Evolutionary conservation across 2,113 vertebrate genomes (phyloP).

Genomic region (Gambusia affinis): DNA sequence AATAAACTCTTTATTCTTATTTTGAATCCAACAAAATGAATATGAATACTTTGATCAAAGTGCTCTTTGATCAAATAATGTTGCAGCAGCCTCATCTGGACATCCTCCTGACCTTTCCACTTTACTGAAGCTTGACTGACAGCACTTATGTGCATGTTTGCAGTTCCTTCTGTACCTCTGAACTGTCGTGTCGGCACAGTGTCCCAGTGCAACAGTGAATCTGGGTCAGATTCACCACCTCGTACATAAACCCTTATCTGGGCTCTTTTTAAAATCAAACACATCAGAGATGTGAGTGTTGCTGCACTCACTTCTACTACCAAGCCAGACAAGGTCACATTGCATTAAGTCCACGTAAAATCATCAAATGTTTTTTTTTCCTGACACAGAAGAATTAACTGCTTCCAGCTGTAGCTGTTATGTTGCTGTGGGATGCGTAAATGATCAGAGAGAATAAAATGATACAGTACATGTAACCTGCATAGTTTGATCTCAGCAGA

Average conservation of each 20-base stretch:
- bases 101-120: slow-evolving; percentile 4
- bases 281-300: background rate
- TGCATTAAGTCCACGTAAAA: slow-evolving; percentile 30
- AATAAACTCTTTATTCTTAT: background rate
- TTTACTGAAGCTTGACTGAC: background rate
- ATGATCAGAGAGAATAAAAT: slow-evolving; percentile 6
- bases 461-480: background rate
- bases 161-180: background rate
- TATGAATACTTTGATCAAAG: background rate
- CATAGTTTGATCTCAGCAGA: slow-evolving; percentile 14
- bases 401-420: background rate
- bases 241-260: slow-evolving; percentile 6
- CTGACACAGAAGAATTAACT: background rate
- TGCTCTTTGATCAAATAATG: background rate
- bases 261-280: slow-evolving; percentile 23
- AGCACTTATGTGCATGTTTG: background rate
- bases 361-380: slow-evolving; percentile 14
- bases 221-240: slow-evolving; percentile 31
- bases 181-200: slow-evolving; percentile 27
- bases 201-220: slow-evolving; percentile 31
- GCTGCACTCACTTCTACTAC: slow-evolving; percentile 8
- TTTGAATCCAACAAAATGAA: background rate
- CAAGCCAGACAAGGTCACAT: slow-evolving; percentile 30
- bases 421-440: background rate
- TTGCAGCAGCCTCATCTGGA: background rate